A percentile compares a stretch with the other conserved stretches of the same genome.
These are phyloP conservation scores for Malurus splendens DNA, from an alignment of 2,797 vertebrate species.

Conservation along the genomic window DNA sequence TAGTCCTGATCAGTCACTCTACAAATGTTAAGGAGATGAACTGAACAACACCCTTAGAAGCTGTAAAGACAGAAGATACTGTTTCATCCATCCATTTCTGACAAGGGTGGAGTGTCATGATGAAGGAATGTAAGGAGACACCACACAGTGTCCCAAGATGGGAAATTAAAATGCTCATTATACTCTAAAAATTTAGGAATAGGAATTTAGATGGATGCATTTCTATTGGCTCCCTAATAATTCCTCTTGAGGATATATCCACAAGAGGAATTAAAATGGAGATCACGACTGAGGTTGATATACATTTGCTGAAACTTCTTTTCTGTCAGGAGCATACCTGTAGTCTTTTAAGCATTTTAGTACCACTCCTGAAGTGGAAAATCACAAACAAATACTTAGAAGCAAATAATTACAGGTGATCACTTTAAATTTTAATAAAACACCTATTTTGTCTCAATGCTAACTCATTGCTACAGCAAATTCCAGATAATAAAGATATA, in stretches of 20 bases:
- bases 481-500: neutral
- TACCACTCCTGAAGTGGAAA: neutral
- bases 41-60: neutral
- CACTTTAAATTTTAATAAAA: neutral
- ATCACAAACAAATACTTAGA: neutral
- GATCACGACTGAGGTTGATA: neutral
- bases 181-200: neutral
- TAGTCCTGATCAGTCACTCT: neutral
- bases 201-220: neutral
- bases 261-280: neutral
- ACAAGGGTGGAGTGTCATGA: neutral
- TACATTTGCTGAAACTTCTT: neutral
- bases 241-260: neutral
- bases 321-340: neutral
- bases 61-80: neutral
- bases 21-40: neutral
- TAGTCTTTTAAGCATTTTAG: conserved; percentile 1
- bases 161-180: conserved; percentile 3
- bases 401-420: neutral
- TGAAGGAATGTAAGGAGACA: neutral
- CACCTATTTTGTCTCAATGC: neutral
- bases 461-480: neutral
- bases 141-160: neutral
- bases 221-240: conserved; percentile 1
- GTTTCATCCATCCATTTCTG: neutral